Conservation (phyloP, 1,140 invertebrate genomes). For the Drosophila truncata region DNA sequence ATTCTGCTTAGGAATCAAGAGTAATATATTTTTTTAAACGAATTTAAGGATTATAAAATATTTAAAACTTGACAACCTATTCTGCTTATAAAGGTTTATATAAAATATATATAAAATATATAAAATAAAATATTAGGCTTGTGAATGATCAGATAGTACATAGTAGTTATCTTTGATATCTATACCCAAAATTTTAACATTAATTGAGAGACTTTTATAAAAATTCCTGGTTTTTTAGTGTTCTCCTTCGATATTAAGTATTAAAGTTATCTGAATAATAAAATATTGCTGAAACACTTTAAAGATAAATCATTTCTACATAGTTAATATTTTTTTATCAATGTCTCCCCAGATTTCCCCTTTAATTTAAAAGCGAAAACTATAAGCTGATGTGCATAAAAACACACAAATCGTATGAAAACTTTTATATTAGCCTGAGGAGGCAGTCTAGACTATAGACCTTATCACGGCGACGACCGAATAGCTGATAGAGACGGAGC, state of each 20-base stretch:
- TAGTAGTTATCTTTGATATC: no score
- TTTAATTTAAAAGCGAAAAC: slow-evolving; percentile 8
- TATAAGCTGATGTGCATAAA: neutral
- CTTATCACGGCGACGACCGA: slow-evolving; percentile 31
- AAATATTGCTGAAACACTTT: neutral
- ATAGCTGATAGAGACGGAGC: slow-evolving; percentile 43
- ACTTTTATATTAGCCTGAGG: slow-evolving; percentile 22
- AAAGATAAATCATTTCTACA: neutral
- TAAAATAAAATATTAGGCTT: neutral
- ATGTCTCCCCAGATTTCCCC: neutral
- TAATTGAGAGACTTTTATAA: no score
- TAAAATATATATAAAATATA: neutral
- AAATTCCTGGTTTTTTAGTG: no score
- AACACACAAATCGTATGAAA: neutral
- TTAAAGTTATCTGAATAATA: neutral
- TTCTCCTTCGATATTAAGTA: neutral
- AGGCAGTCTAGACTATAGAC: slow-evolving; percentile 35
- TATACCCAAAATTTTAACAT: no score
- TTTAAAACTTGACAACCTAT: no score
- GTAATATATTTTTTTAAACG: no score
- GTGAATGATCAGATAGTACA: neutral
- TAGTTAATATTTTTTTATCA: neutral
- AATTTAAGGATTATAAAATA: no score
- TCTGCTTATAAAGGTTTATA: no score
- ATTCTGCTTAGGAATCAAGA: no score